Evolutionary conservation across 2,888 invertebrate species (phyloP).

Genomic region (Amblyjoppa proteus): DNA sequence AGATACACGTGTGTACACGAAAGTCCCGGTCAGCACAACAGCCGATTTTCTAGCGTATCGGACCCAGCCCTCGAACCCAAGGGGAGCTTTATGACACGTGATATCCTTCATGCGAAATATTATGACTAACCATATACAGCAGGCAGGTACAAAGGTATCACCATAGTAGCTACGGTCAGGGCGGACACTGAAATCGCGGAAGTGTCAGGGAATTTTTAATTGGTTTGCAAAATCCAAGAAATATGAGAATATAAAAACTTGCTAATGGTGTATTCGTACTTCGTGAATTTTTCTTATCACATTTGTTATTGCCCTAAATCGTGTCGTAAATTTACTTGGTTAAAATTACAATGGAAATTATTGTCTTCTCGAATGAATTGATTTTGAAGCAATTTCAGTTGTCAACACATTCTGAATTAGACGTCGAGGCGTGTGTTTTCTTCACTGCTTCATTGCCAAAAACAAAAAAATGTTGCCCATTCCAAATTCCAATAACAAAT

Average conservation of each 20-base stretch:
- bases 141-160: conserved; percentile 55
- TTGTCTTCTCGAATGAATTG: too few species aligned
- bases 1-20: conserved; percentile 34
- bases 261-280: too few species aligned
- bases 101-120: conserved; percentile 82
- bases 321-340: too few species aligned
- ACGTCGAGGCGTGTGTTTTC: too few species aligned
- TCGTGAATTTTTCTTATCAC: neutral
- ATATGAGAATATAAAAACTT: neutral
- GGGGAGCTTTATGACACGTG: conserved; percentile 80
- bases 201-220: neutral
- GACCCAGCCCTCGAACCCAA: conserved; percentile 50
- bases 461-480: too few species aligned
- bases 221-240: neutral
- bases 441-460: too few species aligned
- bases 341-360: too few species aligned
- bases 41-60: conserved; percentile 53
- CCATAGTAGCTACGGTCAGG: neutral
- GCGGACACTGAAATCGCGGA: neutral
- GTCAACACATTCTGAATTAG: too few species aligned
- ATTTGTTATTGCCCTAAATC: too few species aligned
- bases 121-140: conserved; percentile 67
- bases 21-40: conserved; percentile 19
- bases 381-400: too few species aligned
- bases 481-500: too few species aligned